Evolutionary conservation across 2,797 vertebrate genomes (phyloP), one percentile per base, ranked within the genome.

Genomic region (Spinibarbus caldwelli): DNA sequence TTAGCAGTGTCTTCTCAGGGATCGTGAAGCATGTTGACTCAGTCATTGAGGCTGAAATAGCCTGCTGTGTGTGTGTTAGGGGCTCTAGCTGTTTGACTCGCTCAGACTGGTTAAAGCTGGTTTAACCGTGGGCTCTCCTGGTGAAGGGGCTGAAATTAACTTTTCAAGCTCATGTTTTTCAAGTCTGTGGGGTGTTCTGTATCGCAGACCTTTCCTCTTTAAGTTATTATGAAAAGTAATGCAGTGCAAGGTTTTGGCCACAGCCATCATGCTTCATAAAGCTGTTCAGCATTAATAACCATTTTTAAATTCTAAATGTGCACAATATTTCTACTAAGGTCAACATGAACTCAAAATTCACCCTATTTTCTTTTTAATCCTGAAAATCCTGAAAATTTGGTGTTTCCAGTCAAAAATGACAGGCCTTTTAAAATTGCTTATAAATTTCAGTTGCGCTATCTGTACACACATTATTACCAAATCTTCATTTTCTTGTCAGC

Each of bases 101-200:
- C n/a, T 78, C 49, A 71, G 64, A 72, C 78, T 87, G 77, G 77
- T 82, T 76, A 19, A 78, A 59, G 80, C 86, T 54, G 86, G 64
- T 85, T 84, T 78, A 79, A 68, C n/a, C 14, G 12, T 38, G 36
- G 54, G 52, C 29, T 78, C 52, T 54, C 29, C 45, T 64, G 59
- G 49, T 87, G 68, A 80, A 84, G 77, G 83, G 71, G 47, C 59
- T 84, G 82, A 85, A 80, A 79, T 85, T 38, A 85, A 72, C 66
- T 72, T 43, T 72, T 52, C 76, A 71, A 79, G 83, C 83, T 71
- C 49, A 59, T 70, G 64, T 54, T 71, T 81, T 47, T 45, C 12
- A 0, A 12, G 1, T 15, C 11, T 71, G 7, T 70, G 57, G 59
- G 59, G 62, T 75, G 36, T 78, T 59, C 64, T 45, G 49, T 78